Conservation (phyloP, 2,113 vertebrate species). For the Anser cygnoides region DNA sequence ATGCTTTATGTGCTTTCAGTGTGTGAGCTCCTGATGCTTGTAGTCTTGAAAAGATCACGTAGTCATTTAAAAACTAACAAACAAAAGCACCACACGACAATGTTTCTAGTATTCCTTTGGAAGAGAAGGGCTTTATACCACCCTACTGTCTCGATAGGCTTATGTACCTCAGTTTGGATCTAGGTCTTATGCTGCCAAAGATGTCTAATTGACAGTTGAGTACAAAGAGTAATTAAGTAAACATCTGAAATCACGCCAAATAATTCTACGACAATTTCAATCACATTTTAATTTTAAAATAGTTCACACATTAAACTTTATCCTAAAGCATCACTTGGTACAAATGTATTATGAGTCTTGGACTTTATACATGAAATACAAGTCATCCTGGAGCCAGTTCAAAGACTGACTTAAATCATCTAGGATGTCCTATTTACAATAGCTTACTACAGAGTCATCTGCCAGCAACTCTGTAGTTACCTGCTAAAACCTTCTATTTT, state of each 20-base stretch:
- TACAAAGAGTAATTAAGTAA: constrained; percentile 48
- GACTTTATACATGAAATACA: constrained; percentile 43
- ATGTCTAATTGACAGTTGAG: background rate
- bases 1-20: accelerated
- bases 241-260: constrained; percentile 23
- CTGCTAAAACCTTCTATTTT: constrained; percentile 62
- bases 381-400: constrained; percentile 34
- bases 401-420: constrained; percentile 49
- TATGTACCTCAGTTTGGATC: background rate
- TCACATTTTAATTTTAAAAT: constrained; percentile 52
- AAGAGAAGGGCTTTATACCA: background rate
- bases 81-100: background rate
- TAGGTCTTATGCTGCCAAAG: background rate
- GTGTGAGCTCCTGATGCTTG: background rate
- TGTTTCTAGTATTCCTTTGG: background rate
- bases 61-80: background rate
- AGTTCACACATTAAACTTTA: constrained; percentile 64
- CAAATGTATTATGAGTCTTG: constrained; percentile 26
- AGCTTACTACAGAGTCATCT: constrained; percentile 54
- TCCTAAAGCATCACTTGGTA: constrained; percentile 40
- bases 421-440: constrained; percentile 55
- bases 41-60: background rate
- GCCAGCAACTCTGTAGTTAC: constrained; percentile 60
- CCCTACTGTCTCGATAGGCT: background rate
- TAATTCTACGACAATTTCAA: constrained; percentile 39